Base-by-base conservation (phyloP, 1,140 invertebrate species). In the Tachypleus tridentatus region DNA sequence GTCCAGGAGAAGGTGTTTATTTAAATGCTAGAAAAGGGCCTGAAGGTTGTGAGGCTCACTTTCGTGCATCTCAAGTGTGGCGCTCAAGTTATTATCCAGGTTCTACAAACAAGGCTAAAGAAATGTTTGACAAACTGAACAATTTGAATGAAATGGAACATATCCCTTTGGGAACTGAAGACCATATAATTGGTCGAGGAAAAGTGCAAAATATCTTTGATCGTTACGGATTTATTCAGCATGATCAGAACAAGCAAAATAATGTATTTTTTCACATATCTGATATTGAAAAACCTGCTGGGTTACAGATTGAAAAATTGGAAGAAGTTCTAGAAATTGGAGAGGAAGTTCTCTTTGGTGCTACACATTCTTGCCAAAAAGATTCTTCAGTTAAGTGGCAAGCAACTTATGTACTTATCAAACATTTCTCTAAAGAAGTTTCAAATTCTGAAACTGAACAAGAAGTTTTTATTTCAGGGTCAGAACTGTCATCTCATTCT, bases 1-100 rank as follows among this genome's bases (percentile, higher is more conserved):
- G n/a, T 8, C 7, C n/a, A 8, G 53, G 53, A 54, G 53, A 54
- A n/a, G 53, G 53, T 8, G 53, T 54, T 54, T 54, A 54, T n/a
- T 54, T 54, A 54, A 54, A 54, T n/a, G 53, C 53, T 54, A 54
- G 53, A 54, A 54, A 54, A 54, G 53, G 53, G n/a, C 53, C 53
- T n/a, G 53, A 54, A 8, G n/a, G 53, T n/a, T 54, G 53, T n/a
- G 53, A 54, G n/a, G 53, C 53, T n/a, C 53, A 54, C 3, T 54
- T 8, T n/a, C 7, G 53, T 8, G 53, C 53, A 1, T 54, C 53
- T 7, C 53, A 8, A 54, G 53, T 54, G 7, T 54, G 53, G 53
- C 53, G 53, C n/a, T 3, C 53, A 54, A 29, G 29, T 29, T 29
- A 29, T 29, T 29, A 29, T 29, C 29, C 29, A 29, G 29, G 29